Evolutionary conservation across 2,888 invertebrate genomes (phyloP).

Genomic region (Eupsilia transversa): DNA sequence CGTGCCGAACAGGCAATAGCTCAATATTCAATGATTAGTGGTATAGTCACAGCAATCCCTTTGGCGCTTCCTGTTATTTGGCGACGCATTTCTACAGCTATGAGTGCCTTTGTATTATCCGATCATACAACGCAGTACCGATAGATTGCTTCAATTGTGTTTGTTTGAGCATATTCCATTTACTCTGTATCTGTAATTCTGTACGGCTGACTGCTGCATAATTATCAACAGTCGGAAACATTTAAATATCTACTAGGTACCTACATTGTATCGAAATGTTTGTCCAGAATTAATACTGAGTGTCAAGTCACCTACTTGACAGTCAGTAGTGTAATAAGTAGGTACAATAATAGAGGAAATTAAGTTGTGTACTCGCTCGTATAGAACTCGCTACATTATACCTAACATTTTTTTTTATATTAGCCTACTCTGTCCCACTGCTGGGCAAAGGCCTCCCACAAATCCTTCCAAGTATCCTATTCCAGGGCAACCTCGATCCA

Average conservation of each 20-base stretch:
- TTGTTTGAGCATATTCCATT: neutral
- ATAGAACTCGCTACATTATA: neutral
- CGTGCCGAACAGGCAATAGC: neutral
- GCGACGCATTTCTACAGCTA: neutral
- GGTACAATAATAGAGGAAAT: neutral
- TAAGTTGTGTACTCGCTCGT: neutral
- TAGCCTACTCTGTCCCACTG: no score
- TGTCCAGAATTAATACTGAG: neutral
- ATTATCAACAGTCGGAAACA: neutral
- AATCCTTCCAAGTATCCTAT: no score
- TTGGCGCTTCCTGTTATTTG: neutral
- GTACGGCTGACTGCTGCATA: neutral
- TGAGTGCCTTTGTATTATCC: conserved; percentile 6
- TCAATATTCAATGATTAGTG: neutral
- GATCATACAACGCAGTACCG: neutral
- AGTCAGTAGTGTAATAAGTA: neutral
- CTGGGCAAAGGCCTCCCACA: no score
- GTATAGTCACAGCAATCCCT: neutral
- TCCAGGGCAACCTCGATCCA: no score
- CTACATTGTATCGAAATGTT: neutral
- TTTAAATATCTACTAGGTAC: neutral
- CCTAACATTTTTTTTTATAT: no score
- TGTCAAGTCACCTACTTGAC: no score
- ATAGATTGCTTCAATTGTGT: neutral
- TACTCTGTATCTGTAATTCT: neutral